phyloP scores from a whole-genome alignment of 2,113 vertebrate species.

The Oxyruncus cristatus region DNA sequence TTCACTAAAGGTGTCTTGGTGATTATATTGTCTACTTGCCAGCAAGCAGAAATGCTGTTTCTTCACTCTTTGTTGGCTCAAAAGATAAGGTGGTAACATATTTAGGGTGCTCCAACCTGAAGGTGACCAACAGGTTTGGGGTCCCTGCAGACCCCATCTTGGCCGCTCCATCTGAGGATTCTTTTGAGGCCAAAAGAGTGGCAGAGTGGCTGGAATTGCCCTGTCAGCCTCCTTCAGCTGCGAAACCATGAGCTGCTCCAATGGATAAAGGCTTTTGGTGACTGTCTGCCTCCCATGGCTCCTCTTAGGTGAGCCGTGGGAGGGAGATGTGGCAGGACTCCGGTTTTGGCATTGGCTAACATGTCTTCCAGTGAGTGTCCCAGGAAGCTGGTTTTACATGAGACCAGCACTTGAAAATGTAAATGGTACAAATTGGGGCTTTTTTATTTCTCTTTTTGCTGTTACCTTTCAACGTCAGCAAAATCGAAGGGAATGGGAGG shows the following conservation, averaged over 20 bases:
- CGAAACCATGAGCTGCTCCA: background rate
- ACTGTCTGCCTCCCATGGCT: background rate
- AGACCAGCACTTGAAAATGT: background rate
- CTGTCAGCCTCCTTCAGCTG: background rate
- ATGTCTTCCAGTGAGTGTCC: background rate
- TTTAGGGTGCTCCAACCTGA: background rate
- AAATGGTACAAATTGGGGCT: background rate
- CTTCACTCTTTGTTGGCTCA: background rate
- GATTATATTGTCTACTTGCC: background rate
- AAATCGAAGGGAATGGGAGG: background rate
- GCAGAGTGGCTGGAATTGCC: background rate
- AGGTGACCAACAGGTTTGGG: background rate
- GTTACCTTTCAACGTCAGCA: background rate
- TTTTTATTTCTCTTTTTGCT: background rate
- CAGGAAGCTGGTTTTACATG: background rate
- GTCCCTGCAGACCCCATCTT: background rate
- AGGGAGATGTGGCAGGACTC: background rate
- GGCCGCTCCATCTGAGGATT: background rate
- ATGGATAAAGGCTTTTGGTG: background rate
- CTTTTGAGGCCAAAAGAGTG: background rate
- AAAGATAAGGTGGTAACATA: background rate
- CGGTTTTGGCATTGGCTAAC: background rate
- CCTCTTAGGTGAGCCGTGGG: background rate
- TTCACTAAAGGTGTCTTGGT: background rate
- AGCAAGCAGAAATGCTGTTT: background rate